A percentile compares a stretch with the other conserved stretches of the same genome.
Evolutionary conservation across 2,888 invertebrate genomes (phyloP).

Genomic region (Oligia strigilis): DNA sequence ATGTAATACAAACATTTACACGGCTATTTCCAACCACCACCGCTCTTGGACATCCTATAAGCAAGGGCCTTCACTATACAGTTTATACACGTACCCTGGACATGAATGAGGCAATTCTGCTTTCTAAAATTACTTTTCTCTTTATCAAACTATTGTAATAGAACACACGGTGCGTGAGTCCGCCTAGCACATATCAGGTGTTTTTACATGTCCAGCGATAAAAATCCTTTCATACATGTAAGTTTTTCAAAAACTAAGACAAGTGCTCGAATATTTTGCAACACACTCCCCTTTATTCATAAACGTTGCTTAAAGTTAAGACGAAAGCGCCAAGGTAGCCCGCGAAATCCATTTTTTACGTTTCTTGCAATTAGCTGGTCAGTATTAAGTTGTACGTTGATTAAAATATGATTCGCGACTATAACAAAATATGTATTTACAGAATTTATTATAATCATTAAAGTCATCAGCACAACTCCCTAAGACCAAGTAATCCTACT

Average conservation of each 20-base stretch:
- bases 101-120: neutral
- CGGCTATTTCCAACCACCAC: neutral
- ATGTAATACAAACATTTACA: neutral
- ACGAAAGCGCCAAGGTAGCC: too few species aligned
- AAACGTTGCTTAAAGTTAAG: too few species aligned
- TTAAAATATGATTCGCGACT: too few species aligned
- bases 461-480: too few species aligned
- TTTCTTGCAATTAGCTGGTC: too few species aligned
- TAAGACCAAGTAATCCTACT: too few species aligned
- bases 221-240: slow-evolving; percentile 1
- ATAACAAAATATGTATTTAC: too few species aligned
- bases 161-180: neutral
- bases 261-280: slow-evolving; percentile 11
- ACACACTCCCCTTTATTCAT: neutral
- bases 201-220: neutral
- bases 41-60: neutral
- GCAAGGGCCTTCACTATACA: neutral
- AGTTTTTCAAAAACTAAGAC: neutral
- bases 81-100: neutral
- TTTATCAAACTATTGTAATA: neutral
- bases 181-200: neutral
- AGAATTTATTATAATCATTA: too few species aligned
- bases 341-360: too few species aligned
- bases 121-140: neutral
- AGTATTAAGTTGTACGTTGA: too few species aligned